Evolutionary conservation across 2,797 vertebrate genomes (phyloP), one percentile per base, ranked within the genome.

Genomic region (Micromesistius poutassou): DNA sequence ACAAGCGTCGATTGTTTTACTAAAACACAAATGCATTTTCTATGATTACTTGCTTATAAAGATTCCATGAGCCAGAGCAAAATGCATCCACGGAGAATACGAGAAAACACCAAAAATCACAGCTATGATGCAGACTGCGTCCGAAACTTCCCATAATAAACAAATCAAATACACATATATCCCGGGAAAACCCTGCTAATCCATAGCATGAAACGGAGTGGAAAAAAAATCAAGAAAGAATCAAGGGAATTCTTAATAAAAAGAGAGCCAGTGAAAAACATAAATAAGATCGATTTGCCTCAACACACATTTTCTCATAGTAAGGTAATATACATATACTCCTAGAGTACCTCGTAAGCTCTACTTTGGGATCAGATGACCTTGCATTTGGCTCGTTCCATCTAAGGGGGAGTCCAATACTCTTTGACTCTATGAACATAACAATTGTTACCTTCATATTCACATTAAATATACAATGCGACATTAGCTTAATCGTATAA

Each of bases 341-440:
- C 77, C 74, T 77, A 75, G 81, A 83, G 84, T 87, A 83, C 30
- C 84, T 77, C 86, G 77, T 86, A 77, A 89, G 91, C 88, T 87
- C 81, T 77, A 81, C 83, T 46, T 84, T 89, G 86, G 38, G 72
- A 90, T 93, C 93, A 92, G 91, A 87, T 92, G 92, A 93, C 92
- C 90, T 89, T 89, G 88, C 79, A 82, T 85, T 90, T 88, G 89
- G 89, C 85, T 75, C 6, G 25, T 0, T 77, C 90, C 86, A 92
- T 66, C 33, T 1, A 25, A 1, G 36, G 30, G 85, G 80, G 75
- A 25, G 66, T 62, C 3, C 0, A 1, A 19, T 62, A 10, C 55
- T n/a, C 8, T n/a, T 25, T 68, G 25, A 28, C 10, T 28, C 13
- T 10, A 10, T 12, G 2, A 28, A 68, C n/a, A 68, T 13, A 4